Evolutionary conservation across 2,113 vertebrate genomes (phyloP).

Genomic region (Cettia cetti): DNA sequence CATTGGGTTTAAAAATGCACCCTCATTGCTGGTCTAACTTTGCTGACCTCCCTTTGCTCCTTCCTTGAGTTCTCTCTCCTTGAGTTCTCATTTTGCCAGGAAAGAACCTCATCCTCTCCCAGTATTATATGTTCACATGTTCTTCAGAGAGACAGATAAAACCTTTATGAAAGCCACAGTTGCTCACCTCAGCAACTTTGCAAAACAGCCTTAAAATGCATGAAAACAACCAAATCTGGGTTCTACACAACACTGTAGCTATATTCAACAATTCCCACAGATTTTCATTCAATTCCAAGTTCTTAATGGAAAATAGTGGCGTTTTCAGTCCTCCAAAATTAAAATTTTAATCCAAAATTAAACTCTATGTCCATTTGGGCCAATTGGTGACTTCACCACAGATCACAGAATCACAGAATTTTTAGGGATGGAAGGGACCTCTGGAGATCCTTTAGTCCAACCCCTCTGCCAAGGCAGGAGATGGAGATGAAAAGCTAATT

Average conservation of each 20-base stretch:
- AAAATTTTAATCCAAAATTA: neutral
- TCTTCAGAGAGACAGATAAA: neutral
- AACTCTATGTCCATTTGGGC: neutral
- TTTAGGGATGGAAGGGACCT: neutral
- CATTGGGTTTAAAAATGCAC: neutral
- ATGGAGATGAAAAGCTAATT: neutral
- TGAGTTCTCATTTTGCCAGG: neutral
- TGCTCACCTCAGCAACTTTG: neutral
- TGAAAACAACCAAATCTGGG: neutral
- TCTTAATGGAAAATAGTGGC: neutral
- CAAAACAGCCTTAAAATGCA: neutral
- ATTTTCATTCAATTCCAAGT: neutral
- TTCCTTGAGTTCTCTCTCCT: neutral
- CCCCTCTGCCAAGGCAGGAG: neutral
- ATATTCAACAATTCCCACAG: neutral
- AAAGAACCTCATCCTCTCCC: neutral
- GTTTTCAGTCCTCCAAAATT: neutral
- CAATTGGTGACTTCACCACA: neutral
- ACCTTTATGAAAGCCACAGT: neutral
- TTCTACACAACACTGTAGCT: neutral
- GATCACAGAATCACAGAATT: neutral
- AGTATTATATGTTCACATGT: fast-evolving
- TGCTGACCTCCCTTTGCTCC: neutral
- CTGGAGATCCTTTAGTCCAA: neutral
- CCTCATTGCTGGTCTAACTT: fast-evolving